Percentiles rank a stretch among this genome's conserved stretches.
Evolutionary conservation across 2,797 vertebrate species (phyloP).

Genomic region (Odontamblyopus rebecca): DNA sequence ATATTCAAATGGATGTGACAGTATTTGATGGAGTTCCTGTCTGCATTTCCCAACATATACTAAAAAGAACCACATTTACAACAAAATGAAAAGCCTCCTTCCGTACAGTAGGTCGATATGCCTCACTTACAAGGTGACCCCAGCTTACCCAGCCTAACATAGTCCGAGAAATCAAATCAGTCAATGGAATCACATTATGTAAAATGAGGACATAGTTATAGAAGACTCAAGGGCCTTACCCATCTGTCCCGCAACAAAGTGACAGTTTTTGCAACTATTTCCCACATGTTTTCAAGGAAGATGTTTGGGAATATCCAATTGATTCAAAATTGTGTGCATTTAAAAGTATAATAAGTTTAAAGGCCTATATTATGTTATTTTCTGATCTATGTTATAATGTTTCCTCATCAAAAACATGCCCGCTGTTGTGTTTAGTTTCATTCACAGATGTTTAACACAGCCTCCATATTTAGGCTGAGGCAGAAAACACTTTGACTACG

Average conservation of each 20-base stretch:
- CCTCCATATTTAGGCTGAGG: too few relatives aligned
- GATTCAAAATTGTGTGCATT: constrained; percentile 36
- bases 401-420: too few relatives aligned
- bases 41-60: background rate
- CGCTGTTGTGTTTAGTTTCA: too few relatives aligned
- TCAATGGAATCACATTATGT: constrained; percentile 43
- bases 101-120: constrained; percentile 4
- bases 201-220: constrained; percentile 34
- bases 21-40: background rate
- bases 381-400: too few relatives aligned
- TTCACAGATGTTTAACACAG: too few relatives aligned
- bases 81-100: background rate
- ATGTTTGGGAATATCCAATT: constrained; percentile 39
- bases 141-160: constrained; percentile 32
- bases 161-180: constrained; percentile 35
- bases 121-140: constrained; percentile 41
- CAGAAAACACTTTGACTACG: too few relatives aligned
- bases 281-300: constrained; percentile 34
- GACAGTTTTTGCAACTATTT: constrained; percentile 54
- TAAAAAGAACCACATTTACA: background rate
- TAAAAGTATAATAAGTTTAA: constrained; percentile 27
- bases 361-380: too few relatives aligned
- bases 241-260: constrained; percentile 28
- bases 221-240: constrained; percentile 33
- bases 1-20: background rate